These are phyloP conservation scores for Masticophis lateralis DNA, from an alignment of 2,797 vertebrate genomes.

Conservation along the genomic window DNA sequence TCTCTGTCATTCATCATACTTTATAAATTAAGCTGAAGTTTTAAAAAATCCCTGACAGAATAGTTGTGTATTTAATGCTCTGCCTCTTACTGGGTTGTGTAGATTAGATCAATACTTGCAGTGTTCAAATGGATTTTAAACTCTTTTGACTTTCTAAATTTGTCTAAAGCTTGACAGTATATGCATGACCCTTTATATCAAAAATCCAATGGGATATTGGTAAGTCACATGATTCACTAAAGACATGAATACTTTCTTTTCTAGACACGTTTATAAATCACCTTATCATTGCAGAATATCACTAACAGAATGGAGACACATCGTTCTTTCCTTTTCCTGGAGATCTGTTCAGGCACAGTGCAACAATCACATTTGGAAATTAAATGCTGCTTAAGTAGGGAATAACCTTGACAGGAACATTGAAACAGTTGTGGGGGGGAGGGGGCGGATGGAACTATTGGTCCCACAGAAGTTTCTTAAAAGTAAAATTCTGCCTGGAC, in stretches of 20 bases:
- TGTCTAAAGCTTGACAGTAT: neutral
- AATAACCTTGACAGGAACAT: neutral
- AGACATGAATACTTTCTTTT: neutral
- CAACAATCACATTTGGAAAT: neutral
- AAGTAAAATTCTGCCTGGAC: neutral
- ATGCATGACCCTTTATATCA: neutral
- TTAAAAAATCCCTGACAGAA: neutral
- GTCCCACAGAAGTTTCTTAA: neutral
- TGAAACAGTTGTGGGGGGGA: neutral
- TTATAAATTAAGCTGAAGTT: neutral
- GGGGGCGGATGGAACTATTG: neutral
- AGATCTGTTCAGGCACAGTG: neutral
- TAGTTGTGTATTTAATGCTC: neutral
- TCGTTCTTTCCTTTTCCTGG: neutral
- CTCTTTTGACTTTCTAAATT: neutral
- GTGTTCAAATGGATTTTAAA: neutral
- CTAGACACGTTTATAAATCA: neutral
- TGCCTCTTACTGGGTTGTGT: neutral
- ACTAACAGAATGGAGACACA: neutral
- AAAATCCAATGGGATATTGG: neutral
- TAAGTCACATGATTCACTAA: neutral
- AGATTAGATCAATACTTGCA: neutral
- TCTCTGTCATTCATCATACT: neutral
- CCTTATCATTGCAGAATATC: neutral
- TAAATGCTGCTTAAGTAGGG: neutral